Percentiles rank a stretch among this genome's conserved stretches.
phyloP scores from a whole-genome alignment of 1,140 invertebrate species.

The Trissolcus basalis region DNA sequence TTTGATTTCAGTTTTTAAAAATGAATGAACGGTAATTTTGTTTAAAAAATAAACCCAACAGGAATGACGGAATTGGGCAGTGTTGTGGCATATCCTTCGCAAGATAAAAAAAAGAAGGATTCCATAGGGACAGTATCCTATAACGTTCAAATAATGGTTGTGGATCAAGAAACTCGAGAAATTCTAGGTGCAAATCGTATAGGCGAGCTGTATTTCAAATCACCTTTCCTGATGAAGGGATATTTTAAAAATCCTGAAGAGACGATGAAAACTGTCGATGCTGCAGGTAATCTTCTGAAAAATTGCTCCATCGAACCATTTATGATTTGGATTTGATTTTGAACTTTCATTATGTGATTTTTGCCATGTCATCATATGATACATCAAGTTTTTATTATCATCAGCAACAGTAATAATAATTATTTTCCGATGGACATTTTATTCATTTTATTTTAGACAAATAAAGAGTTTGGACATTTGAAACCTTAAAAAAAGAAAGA shows the following conservation, averaged over 20 bases:
- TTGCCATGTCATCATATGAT: no score
- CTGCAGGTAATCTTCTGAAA: constrained; percentile 4
- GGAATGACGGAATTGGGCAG: constrained; percentile 64
- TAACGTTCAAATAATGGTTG: constrained; percentile 63
- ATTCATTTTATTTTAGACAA: no score
- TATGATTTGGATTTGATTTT: not conserved
- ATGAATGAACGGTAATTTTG: constrained; percentile 64
- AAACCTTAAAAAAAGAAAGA: no score
- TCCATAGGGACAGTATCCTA: constrained; percentile 50
- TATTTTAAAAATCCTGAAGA: constrained; percentile 77
- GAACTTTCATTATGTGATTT: no score
- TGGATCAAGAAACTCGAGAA: constrained; percentile 66
- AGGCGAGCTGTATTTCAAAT: constrained; percentile 75
- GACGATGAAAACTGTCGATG: constrained; percentile 65
- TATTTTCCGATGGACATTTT: no score
- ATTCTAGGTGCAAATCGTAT: constrained; percentile 67
- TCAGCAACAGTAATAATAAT: no score
- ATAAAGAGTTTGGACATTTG: constrained; percentile 13
- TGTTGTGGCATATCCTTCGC: constrained; percentile 1
- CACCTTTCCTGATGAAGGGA: constrained; percentile 67
- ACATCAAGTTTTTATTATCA: no score
- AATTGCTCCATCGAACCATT: not conserved
- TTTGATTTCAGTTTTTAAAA: constrained; percentile 73
- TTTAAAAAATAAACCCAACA: constrained; percentile 8
- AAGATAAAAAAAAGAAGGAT: constrained; percentile 31